Percentiles rank a stretch among this genome's conserved stretches.
Conservation (phyloP, 2,797 vertebrate species). For the Notoglanidium macrostoma region DNA sequence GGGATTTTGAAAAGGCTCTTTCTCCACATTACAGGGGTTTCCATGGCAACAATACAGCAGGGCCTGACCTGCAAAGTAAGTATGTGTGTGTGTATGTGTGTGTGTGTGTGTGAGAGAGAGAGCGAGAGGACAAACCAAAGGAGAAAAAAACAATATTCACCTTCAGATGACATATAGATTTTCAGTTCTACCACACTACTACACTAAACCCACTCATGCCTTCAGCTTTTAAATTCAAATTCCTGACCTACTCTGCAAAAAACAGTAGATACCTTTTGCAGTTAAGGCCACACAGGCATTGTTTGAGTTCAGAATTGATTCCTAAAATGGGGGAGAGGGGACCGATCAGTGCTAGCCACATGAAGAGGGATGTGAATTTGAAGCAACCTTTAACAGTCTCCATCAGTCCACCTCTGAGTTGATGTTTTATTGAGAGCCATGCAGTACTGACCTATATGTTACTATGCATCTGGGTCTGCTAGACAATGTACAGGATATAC, state of each 20-base stretch:
- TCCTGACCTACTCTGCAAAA: background rate
- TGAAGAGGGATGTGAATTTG: conserved; percentile 55
- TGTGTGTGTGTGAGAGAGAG: background rate
- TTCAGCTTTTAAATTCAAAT: conserved; percentile 8
- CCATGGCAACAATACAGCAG: conserved; percentile 78
- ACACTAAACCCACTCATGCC: conserved; percentile 11
- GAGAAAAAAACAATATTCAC: background rate
- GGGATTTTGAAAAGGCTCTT: conserved; percentile 62
- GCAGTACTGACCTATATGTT: conserved; percentile 1
- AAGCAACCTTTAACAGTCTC: conserved; percentile 54
- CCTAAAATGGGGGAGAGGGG: conserved; percentile 19
- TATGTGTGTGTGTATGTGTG: conserved; percentile 34
- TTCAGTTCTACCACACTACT: background rate
- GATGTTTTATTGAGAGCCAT: conserved; percentile 44
- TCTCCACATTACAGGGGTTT: conserved; percentile 79
- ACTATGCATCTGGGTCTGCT: background rate
- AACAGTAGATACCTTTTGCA: background rate
- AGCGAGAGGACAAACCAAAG: background rate
- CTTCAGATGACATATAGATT: conserved; percentile 7
- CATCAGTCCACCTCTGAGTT: conserved; percentile 47
- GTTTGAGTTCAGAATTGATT: conserved; percentile 52
- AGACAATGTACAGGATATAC: background rate
- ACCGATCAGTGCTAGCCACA: conserved; percentile 38
- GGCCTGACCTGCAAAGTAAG: conserved; percentile 77
- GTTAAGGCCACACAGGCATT: conserved; percentile 2